These are phyloP conservation scores for Chaetops frenatus DNA, from an alignment of 2,113 vertebrate genomes.

Conservation along the genomic window DNA sequence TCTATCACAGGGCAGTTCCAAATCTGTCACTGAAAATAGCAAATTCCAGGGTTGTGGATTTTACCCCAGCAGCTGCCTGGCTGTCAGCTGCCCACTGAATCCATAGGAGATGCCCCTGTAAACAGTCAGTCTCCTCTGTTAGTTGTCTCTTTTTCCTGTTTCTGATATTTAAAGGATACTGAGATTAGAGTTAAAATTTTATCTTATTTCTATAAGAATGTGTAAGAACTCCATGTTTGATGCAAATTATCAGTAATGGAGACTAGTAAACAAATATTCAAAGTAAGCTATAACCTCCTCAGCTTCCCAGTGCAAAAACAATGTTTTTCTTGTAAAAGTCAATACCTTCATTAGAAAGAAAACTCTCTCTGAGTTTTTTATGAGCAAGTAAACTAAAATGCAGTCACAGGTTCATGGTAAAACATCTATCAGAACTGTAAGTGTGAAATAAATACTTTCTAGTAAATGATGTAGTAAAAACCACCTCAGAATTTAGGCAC, in stretches of 20 bases:
- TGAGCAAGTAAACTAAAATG: neutral
- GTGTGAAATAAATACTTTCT: neutral
- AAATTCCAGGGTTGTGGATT: neutral
- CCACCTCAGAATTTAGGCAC: neutral
- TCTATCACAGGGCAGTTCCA: neutral
- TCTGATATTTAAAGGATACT: neutral
- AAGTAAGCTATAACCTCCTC: neutral
- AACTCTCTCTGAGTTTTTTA: neutral
- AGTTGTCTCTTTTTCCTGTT: neutral
- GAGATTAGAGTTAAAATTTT: neutral
- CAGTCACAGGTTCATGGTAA: neutral
- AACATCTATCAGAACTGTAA: neutral
- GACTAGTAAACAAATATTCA: neutral
- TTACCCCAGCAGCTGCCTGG: neutral
- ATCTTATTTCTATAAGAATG: neutral
- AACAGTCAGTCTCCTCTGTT: neutral
- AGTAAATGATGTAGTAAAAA: neutral
- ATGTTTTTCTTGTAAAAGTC: neutral
- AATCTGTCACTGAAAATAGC: neutral
- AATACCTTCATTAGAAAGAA: neutral
- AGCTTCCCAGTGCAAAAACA: neutral
- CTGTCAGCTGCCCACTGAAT: neutral
- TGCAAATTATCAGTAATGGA: neutral
- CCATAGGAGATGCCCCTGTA: neutral
- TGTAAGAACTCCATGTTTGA: neutral